Conservation (phyloP, 2,797 vertebrate species). For the Gallirallus australis region DNA sequence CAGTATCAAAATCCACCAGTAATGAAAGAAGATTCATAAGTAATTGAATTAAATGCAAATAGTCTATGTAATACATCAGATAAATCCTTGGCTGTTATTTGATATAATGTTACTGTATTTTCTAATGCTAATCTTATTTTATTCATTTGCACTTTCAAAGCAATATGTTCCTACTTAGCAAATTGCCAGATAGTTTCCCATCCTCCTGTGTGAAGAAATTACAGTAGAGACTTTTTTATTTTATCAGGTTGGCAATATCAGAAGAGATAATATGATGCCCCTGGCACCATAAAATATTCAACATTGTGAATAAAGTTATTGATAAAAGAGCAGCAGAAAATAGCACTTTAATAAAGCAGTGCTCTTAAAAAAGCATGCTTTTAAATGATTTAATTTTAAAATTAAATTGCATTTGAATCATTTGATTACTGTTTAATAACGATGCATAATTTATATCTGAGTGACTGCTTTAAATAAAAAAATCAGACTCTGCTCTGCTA, state of each 20-base stretch:
- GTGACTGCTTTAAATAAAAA: not conserved
- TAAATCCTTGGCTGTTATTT: not conserved
- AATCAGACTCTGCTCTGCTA: not conserved
- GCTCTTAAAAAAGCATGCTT: not conserved
- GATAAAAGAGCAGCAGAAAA: slow-evolving; percentile 41
- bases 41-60: not conserved
- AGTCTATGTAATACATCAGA: not conserved
- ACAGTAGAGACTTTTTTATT: not conserved
- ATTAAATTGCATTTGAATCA: not conserved
- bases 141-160: slow-evolving; percentile 26
- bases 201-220: slow-evolving; percentile 8
- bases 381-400: slow-evolving; percentile 29
- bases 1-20: not conserved
- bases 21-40: not conserved
- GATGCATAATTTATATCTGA: not conserved
- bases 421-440: slow-evolving; percentile 49
- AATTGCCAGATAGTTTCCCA: not conserved
- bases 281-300: slow-evolving; percentile 46
- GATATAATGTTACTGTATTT: not conserved
- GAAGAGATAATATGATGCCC: slow-evolving; percentile 14
- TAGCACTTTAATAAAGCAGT: slow-evolving; percentile 3
- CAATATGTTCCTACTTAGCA: not conserved
- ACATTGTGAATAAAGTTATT: not conserved
- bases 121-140: not conserved
- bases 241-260: slow-evolving; percentile 21